These are phyloP conservation scores for Oxyura jamaicensis DNA, from an alignment of 2,113 vertebrate genomes.

Conservation along the genomic window DNA sequence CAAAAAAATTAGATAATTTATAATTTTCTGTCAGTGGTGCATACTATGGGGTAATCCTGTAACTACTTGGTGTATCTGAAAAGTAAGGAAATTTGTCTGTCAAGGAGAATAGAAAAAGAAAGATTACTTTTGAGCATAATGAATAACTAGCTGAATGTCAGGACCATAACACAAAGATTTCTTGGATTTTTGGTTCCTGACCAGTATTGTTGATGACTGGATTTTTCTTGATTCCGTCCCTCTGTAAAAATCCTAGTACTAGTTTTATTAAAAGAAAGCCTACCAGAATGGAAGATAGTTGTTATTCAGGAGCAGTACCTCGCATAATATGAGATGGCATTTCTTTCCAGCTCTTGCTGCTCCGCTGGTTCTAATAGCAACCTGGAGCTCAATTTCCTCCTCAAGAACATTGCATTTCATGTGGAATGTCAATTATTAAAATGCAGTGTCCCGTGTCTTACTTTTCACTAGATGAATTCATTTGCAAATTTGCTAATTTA, in stretches of 20 bases:
- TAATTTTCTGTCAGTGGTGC: slow-evolving; percentile 51
- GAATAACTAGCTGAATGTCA: slow-evolving; percentile 52
- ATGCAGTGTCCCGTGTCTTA: slow-evolving; percentile 85
- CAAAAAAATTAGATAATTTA: slow-evolving; percentile 63
- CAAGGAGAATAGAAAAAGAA: slow-evolving; percentile 56
- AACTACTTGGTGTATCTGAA: slow-evolving; percentile 49
- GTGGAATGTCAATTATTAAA: slow-evolving; percentile 88
- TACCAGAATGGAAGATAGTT: slow-evolving; percentile 85
- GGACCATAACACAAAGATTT: slow-evolving; percentile 68
- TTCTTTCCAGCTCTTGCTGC: slow-evolving; percentile 84
- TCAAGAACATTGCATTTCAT: slow-evolving; percentile 86
- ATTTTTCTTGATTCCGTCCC: slow-evolving; percentile 52
- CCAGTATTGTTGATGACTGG: slow-evolving; percentile 67
- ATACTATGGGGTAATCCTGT: slow-evolving; percentile 54
- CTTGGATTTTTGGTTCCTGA: slow-evolving; percentile 88
- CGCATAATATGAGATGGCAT: slow-evolving; percentile 83
- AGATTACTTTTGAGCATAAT: slow-evolving; percentile 39
- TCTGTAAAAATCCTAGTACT: slow-evolving; percentile 28
- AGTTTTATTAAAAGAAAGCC: slow-evolving; percentile 87
- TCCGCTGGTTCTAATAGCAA: slow-evolving; percentile 90
- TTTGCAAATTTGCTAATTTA: slow-evolving; percentile 86
- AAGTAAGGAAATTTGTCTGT: background rate
- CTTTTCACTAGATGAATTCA: slow-evolving; percentile 86
- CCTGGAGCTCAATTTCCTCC: slow-evolving; percentile 86
- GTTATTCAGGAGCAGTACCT: slow-evolving; percentile 88